phyloP scores from a whole-genome alignment of 2,113 vertebrate species.

The Athene noctua region DNA sequence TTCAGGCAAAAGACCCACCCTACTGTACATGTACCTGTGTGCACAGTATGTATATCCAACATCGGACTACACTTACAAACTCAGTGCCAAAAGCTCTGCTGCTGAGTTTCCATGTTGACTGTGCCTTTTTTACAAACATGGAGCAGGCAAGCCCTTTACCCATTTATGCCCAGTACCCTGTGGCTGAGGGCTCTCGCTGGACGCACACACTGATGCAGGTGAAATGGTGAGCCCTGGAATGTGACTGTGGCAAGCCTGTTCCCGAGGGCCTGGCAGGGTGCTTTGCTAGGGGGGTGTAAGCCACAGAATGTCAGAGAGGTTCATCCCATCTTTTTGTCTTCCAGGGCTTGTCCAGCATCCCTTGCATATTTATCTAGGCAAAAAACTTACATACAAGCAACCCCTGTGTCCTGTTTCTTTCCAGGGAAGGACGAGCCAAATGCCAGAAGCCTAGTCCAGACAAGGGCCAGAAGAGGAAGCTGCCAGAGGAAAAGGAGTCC shows the following conservation, averaged over 20 bases:
- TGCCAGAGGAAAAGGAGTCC: conserved; percentile 13
- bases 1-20: background rate
- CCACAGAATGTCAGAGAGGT: background rate
- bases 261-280: rapidly evolving
- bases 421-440: conserved; percentile 65
- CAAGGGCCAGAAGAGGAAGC: conserved; percentile 56
- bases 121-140: background rate
- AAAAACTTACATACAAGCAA: background rate
- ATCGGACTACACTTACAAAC: background rate
- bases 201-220: rapidly evolving
- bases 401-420: background rate
- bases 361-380: background rate
- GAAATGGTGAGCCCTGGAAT: background rate
- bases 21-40: background rate
- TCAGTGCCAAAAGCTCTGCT: background rate
- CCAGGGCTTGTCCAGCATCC: background rate
- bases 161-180: too few relatives aligned
- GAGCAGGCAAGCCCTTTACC: rapidly evolving
- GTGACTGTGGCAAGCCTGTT: background rate
- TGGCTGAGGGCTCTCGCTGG: background rate
- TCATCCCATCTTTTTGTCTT: background rate
- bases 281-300: background rate
- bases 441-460: conserved; percentile 57
- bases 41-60: background rate
- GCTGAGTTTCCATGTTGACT: background rate